Conservation (phyloP, 2,113 vertebrate species). For the Triplophysa dalaica region DNA sequence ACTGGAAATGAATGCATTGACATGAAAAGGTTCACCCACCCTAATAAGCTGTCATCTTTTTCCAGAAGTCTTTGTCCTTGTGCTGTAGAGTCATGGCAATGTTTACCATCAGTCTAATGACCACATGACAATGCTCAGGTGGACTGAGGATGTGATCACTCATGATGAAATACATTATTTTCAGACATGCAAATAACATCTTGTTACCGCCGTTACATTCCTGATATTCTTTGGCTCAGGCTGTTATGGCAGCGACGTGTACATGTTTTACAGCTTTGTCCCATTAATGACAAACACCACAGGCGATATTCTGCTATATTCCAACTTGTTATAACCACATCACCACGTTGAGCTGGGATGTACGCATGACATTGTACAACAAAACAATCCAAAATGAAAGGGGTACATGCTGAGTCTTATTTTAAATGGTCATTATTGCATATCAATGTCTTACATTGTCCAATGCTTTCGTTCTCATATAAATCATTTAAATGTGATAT, state of each 20-base stretch:
- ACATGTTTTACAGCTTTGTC: conserved; percentile 18
- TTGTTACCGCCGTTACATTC: conserved; percentile 27
- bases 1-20: conserved; percentile 29
- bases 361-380: background rate
- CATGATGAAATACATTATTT: conserved; percentile 37
- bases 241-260: background rate
- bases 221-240: background rate
- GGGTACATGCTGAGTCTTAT: background rate
- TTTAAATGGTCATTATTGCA: conserved; percentile 37
- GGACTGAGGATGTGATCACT: conserved; percentile 28
- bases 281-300: conserved; percentile 4
- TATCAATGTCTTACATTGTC: background rate
- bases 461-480: background rate
- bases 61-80: background rate
- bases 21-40: conserved; percentile 33
- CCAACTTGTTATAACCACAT: background rate
- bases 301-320: background rate
- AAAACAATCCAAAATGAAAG: background rate
- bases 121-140: conserved; percentile 39
- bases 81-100: background rate
- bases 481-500: conserved; percentile 33
- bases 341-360: background rate
- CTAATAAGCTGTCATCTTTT: conserved; percentile 40
- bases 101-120: conserved; percentile 35
- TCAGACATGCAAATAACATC: conserved; percentile 34